Conservation (phyloP, 2,888 invertebrate genomes). For the Brachyopa scutellaris region DNA sequence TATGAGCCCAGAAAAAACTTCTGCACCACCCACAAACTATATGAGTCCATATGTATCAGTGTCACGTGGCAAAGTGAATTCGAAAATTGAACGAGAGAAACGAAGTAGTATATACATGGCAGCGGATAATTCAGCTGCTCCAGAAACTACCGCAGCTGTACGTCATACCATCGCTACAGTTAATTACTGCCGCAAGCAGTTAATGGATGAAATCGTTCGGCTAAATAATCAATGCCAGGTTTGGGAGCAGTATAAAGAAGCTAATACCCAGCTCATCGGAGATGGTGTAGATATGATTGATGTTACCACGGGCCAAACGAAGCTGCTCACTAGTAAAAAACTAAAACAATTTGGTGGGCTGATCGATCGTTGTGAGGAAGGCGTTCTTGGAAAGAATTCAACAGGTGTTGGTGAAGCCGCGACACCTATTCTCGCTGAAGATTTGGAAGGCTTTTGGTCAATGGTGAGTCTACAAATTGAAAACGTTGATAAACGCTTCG, state of each 20-base stretch:
- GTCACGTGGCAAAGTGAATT: slow-evolving; percentile 83
- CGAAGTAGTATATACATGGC: slow-evolving; percentile 78
- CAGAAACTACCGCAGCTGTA: background rate
- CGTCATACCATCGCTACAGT: slow-evolving; percentile 76
- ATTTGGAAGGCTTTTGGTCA: slow-evolving; percentile 87
- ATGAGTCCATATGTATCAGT: slow-evolving; percentile 83
- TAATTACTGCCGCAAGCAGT: slow-evolving; percentile 78
- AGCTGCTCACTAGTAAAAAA: slow-evolving; percentile 87
- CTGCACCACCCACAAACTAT: slow-evolving; percentile 74
- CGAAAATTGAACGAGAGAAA: slow-evolving; percentile 81
- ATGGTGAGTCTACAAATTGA: slow-evolving; percentile 85
- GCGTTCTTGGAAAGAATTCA: slow-evolving; percentile 72
- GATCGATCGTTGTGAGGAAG: slow-evolving; percentile 81
- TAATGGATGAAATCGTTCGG: slow-evolving; percentile 82
- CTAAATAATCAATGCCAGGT: slow-evolving; percentile 81
- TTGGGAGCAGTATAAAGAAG: slow-evolving; percentile 82
- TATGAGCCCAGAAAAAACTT: slow-evolving; percentile 20
- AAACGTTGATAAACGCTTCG: slow-evolving; percentile 79
- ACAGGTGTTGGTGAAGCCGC: slow-evolving; percentile 76
- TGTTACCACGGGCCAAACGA: slow-evolving; percentile 89
- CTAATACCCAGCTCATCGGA: slow-evolving; percentile 78
- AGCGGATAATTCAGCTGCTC: slow-evolving; percentile 20
- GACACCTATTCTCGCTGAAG: slow-evolving; percentile 82
- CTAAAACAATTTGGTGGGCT: slow-evolving; percentile 87
- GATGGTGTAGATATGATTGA: slow-evolving; percentile 83